These are phyloP conservation scores for Boulengeromyrus knoepffleri DNA, from an alignment of 2,113 vertebrate genomes.

Conservation along the genomic window DNA sequence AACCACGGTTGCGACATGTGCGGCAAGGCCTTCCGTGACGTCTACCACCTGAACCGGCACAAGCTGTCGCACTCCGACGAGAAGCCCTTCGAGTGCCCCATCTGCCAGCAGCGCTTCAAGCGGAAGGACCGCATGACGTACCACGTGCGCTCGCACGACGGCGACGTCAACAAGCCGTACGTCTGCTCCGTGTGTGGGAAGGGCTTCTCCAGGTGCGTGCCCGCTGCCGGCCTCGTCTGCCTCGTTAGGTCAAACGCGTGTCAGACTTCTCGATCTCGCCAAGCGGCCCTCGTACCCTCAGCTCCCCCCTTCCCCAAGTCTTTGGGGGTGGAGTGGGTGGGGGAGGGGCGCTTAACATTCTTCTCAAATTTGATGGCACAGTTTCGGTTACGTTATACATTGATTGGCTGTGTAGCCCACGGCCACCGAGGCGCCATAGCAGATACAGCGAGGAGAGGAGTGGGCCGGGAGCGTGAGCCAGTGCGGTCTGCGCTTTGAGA, in stretches of 20 bases:
- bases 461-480: conserved; percentile 3
- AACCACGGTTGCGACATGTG: conserved; percentile 98
- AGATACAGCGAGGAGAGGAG: not conserved
- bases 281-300: not conserved
- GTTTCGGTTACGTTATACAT: not conserved
- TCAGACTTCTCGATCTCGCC: not conserved
- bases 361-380: not conserved
- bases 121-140: conserved; percentile 98
- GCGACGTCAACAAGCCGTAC: conserved; percentile 94
- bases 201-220: conserved; percentile 89
- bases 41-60: conserved; percentile 95
- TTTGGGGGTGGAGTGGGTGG: not conserved
- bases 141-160: conserved; percentile 93
- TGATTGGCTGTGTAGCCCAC: not conserved
- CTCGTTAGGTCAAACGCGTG: conserved; percentile 1
- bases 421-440: not conserved
- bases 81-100: conserved; percentile 93
- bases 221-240: conserved; percentile 8
- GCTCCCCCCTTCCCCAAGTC: conserved; percentile 4
- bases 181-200: conserved; percentile 97
- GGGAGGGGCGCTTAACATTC: not conserved
- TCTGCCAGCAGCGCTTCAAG: conserved; percentile 97
- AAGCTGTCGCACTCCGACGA: conserved; percentile 97
- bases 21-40: conserved; percentile 93
- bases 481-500: not conserved